Conservation (phyloP, 2,888 invertebrate species). For the Noctua comes region DNA sequence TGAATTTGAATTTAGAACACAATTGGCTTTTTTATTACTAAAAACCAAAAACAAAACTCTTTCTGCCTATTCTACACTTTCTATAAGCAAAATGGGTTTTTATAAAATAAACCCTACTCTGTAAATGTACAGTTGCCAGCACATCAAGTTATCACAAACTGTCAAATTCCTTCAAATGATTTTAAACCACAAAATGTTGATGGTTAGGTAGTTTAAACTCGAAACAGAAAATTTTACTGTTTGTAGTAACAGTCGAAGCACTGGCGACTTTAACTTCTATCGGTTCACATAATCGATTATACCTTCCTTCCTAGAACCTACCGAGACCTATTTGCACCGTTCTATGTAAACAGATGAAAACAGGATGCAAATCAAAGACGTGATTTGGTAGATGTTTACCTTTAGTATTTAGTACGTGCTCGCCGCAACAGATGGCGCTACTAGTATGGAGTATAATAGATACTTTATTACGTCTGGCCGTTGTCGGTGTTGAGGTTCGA, state of each 20-base stretch:
- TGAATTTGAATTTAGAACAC: background rate
- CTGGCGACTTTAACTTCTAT: no score
- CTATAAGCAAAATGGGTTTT: background rate
- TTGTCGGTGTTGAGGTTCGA: background rate
- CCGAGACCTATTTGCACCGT: background rate
- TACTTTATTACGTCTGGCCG: constrained; percentile 20
- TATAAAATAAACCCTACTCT: background rate
- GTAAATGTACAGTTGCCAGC: background rate
- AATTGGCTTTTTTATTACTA: background rate
- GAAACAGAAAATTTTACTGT: no score
- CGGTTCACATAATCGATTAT: background rate
- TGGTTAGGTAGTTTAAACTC: no score
- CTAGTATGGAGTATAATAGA: background rate
- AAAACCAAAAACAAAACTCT: background rate
- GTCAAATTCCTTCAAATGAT: no score
- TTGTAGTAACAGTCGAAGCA: no score
- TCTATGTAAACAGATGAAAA: background rate
- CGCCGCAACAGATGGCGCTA: constrained; percentile 36
- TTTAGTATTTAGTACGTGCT: constrained; percentile 10
- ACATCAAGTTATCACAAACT: no score
- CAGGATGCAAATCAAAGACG: background rate
- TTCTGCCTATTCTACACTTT: background rate
- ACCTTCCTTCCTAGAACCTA: constrained; percentile 1
- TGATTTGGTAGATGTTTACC: constrained; percentile 1
- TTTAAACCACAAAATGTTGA: no score